phyloP scores from a whole-genome alignment of 2,113 vertebrate species.

The Syrmaticus mikado region DNA sequence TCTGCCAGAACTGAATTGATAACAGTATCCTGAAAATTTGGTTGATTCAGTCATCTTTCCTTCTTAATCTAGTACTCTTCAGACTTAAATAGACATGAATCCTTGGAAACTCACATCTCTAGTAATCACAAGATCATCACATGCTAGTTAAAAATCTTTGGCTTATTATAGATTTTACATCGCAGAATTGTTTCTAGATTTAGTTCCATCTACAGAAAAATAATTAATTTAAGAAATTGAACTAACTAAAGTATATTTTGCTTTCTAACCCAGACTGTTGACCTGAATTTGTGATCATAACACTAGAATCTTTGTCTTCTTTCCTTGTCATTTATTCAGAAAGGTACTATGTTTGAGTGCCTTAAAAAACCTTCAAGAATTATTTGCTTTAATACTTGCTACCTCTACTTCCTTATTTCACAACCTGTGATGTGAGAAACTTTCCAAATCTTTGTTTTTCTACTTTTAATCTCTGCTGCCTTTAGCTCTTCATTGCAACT shows the following conservation, averaged over 20 bases:
- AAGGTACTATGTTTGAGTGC: background rate
- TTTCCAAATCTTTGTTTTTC: background rate
- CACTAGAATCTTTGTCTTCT: background rate
- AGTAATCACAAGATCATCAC: conserved; percentile 38
- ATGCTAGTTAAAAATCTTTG: conserved; percentile 14
- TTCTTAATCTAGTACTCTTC: background rate
- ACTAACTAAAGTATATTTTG: conserved; percentile 16
- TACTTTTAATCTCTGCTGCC: background rate
- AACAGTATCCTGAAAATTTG: background rate
- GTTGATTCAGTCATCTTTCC: conserved; percentile 12
- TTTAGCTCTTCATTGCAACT: background rate
- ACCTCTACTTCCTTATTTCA: background rate
- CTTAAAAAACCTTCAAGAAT: background rate
- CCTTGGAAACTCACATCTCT: conserved; percentile 23
- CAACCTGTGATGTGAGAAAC: background rate
- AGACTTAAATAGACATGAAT: conserved; percentile 13
- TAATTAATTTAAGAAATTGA: conserved; percentile 27
- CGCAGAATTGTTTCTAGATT: conserved; percentile 29
- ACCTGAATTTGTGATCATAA: background rate
- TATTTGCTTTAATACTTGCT: background rate
- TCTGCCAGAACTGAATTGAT: conserved; percentile 1
- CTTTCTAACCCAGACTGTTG: conserved; percentile 16
- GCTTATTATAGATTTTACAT: conserved; percentile 16
- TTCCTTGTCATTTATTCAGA: background rate
- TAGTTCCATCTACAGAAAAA: conserved; percentile 52